Evolutionary conservation across 64 coral and sea anemone genomes (phyloP).

Genomic region (Astreopora myriophthalma): DNA sequence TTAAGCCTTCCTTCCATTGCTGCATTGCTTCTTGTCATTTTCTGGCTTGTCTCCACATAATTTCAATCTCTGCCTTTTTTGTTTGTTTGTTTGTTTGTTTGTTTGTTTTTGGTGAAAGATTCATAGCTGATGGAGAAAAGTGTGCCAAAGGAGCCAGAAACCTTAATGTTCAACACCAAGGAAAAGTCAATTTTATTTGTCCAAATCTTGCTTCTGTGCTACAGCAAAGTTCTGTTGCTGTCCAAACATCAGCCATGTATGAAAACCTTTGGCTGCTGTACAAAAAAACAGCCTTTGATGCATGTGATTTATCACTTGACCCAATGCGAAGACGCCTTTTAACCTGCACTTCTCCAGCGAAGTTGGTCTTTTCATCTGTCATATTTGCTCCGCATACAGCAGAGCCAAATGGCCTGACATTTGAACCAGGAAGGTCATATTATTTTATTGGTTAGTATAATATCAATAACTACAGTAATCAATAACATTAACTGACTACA

Average conservation of each 20-base stretch:
- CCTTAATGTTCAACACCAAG: background rate
- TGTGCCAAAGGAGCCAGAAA: no score
- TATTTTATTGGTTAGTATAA: slow-evolving; percentile 3
- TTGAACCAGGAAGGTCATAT: background rate
- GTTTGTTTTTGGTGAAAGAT: no score
- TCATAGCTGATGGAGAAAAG: no score
- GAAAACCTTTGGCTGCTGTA: slow-evolving; percentile 11
- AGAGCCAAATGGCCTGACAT: background rate
- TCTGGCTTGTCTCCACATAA: no score
- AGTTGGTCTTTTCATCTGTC: background rate
- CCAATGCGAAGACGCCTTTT: background rate
- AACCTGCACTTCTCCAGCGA: background rate
- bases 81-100: no score
- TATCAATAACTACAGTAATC: background rate
- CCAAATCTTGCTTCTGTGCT: background rate
- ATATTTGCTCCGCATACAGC: background rate
- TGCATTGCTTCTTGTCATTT: no score
- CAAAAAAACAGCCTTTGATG: background rate
- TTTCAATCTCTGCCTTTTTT: no score
- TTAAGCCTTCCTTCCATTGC: no score
- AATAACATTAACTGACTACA: background rate
- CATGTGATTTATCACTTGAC: background rate
- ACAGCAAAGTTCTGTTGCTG: no score
- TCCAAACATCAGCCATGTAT: background rate
- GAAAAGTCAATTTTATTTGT: slow-evolving; percentile 17